Conservation (phyloP, 2,888 invertebrate species). For the Rhagonycha fulva region DNA sequence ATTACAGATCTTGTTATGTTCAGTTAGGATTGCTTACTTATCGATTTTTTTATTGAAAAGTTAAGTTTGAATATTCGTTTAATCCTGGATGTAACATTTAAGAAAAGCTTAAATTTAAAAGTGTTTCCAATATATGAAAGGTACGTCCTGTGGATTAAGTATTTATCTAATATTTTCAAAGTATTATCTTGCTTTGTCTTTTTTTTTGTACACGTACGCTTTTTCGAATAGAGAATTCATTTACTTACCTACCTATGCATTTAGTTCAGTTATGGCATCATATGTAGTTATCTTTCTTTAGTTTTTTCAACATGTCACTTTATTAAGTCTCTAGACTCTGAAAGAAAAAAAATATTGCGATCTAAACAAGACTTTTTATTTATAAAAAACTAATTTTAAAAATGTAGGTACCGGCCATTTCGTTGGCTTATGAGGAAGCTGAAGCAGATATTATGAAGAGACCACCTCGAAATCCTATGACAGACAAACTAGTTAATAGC, state of each 20-base stretch:
- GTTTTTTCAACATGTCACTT: conserved; percentile 1
- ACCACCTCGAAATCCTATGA: conserved; percentile 79
- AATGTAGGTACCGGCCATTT: conserved; percentile 74
- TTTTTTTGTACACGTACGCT: conserved; percentile 29
- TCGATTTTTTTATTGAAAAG: not conserved
- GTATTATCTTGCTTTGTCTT: conserved; percentile 10
- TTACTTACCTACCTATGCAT: conserved; percentile 16
- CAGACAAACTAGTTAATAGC: conserved; percentile 84
- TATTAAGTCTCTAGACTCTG: not conserved
- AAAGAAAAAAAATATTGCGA: not conserved
- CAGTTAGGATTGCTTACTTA: not conserved
- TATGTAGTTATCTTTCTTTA: conserved; percentile 9
- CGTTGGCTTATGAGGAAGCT: conserved; percentile 84
- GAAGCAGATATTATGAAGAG: conserved; percentile 89
- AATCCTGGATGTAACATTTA: not conserved
- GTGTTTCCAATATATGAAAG: conserved; percentile 15
- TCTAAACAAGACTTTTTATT: not conserved
- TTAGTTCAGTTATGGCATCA: conserved; percentile 19
- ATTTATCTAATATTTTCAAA: conserved; percentile 22
- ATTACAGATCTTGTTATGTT: not conserved
- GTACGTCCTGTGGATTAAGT: conserved; percentile 28
- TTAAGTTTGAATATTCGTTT: not conserved
- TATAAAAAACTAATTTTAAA: conserved; percentile 2
- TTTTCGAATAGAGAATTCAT: conserved; percentile 20
- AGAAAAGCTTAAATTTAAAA: conserved; percentile 1